Evolutionary conservation across 2,888 invertebrate genomes (phyloP), one percentile per base, ranked within the genome.

Genomic region (Aphelenchoides bicaudatus): DNA sequence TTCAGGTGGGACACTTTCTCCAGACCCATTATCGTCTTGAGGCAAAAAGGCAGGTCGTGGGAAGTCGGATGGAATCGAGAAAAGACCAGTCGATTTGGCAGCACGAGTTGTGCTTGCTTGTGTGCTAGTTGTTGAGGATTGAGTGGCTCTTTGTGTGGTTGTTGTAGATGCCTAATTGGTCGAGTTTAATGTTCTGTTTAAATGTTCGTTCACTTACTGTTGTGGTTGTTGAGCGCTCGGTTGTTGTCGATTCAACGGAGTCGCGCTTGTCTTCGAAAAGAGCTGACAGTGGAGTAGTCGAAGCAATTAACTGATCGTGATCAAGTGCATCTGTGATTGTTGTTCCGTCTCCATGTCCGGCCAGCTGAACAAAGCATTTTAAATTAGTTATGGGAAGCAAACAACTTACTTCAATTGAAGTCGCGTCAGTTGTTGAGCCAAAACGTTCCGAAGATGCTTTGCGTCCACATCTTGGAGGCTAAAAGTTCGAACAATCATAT

Each of bases 111-210:
- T 46, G 16, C 27, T 25, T 34, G 55, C 16, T 10, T 31, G 47
- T 53, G 60, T 29, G 38, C 52, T n/a, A 38, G 56, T 48, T n/a
- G 59, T 31, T 5, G 51, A 39, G 3, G 38, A 16, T 8, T 56
- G 39, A 6, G 50, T 48, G 19, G 57, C 59, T 2, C 57, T 10
- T 6, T 43, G 28, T 2, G 61, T 25, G 2, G 56, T 50, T n/a
- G 66, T 54, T 8, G 57, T 60, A 1, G 68, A 4, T 2, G 47
- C 25, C 2, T 31, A 27, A 5, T 49, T 43, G 8, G 64, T 59
- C 19, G 65, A 51, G 23, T 55, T 46, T 3, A 53, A 38, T 93
- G 91, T 83, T 94, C 94, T 80, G n/a, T n/a, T n/a, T n/a, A n/a
- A n/a, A n/a, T n/a, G n/a, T n/a, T n/a, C n/a, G n/a, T n/a, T 51